Base-by-base conservation (phyloP, 1,140 invertebrate species). In the Macrostomum lignano region DNA sequence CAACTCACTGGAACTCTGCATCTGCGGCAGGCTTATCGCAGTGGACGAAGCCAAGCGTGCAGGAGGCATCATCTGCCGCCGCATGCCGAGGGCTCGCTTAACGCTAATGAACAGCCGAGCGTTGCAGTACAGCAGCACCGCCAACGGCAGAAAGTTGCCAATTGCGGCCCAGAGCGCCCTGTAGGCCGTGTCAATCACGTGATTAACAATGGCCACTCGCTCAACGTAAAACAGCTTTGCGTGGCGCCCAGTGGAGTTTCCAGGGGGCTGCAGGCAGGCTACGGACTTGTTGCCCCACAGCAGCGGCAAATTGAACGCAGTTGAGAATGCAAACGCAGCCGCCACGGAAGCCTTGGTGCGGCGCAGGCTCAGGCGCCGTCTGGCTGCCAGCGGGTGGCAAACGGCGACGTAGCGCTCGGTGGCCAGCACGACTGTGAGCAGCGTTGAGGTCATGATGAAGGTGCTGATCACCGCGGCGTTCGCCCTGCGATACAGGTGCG, bases 401-500 rank as follows among this genome's bases (percentile, higher is more conserved):
- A 52, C 51, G 9, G 52, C 52, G 6, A 55, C 41, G 40, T 48
- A 55, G 10, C 52, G 24, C 36, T 52, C 52, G 13, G 46, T 44
- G 19, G 52, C 48, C 50, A 55, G 51, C 15, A 46, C 46, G 10
- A 55, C 52, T 0, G 52, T 55, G 20, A 55, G 36, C 49, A 49
- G 48, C 0, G 52, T 55, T 36, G 47, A 50, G 9, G 45, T 44
- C 41, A 55, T 46, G 30, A 55, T 55, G 34, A 54, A 52, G 1
- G 51, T 42, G 38, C 50, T 54, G 36, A 54, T 52, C 14, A 54
- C 37, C 3, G 44, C 49, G 4, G 45, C 33, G 21, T 43, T 41
- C 39, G 50, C 51, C 21, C 46, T 41, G 11, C 40, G 36, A 38
- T 55, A 55, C n/a, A 30, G 7, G 7, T 10, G 10, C 13, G 7